A percentile compares a stretch with the other conserved stretches of the same genome.
Evolutionary conservation across 2,888 invertebrate species (phyloP).

Genomic region (Shargacucullia verbasci): DNA sequence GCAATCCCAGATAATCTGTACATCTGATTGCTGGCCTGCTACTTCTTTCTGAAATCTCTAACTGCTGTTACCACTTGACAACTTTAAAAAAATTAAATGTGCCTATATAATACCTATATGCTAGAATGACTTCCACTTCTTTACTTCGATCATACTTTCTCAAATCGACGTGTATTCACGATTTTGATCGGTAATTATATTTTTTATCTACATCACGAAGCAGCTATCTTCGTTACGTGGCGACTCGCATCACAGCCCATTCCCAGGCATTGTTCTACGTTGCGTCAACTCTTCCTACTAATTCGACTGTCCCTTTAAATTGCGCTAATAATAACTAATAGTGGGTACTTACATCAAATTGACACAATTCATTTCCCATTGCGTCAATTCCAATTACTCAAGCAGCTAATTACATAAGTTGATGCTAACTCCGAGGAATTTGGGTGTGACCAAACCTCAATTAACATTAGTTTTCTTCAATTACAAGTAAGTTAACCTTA

Average conservation of each 20-base stretch:
- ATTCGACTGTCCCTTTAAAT: constrained; percentile 45
- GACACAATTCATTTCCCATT: constrained; percentile 32
- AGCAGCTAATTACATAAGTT: constrained; percentile 14
- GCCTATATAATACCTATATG: neutral
- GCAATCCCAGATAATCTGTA: too few relatives aligned
- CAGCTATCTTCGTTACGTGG: constrained; percentile 14
- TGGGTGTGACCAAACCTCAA: constrained; percentile 28
- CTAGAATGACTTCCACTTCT: neutral
- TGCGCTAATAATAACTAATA: constrained; percentile 17
- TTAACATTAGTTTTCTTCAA: constrained; percentile 23
- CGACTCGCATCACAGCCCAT: constrained; percentile 10
- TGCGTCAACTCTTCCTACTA: constrained; percentile 44
- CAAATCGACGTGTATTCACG: constrained; percentile 11
- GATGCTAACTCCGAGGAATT: constrained; percentile 30
- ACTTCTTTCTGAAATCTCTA: too few relatives aligned
- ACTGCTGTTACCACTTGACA: too few relatives aligned
- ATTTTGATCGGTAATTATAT: constrained; percentile 32
- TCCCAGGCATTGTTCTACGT: constrained; percentile 54
- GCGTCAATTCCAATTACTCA: constrained; percentile 39
- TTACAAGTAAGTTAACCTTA: constrained; percentile 12
- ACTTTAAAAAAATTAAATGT: too few relatives aligned
- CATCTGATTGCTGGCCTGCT: too few relatives aligned
- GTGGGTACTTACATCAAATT: constrained; percentile 25
- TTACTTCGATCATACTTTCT: constrained; percentile 14
- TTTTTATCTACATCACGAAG: constrained; percentile 7